A percentile compares a stretch with the other conserved stretches of the same genome.
Conservation (phyloP, 1,140 invertebrate genomes). For the Centruroides sculpturatus region DNA sequence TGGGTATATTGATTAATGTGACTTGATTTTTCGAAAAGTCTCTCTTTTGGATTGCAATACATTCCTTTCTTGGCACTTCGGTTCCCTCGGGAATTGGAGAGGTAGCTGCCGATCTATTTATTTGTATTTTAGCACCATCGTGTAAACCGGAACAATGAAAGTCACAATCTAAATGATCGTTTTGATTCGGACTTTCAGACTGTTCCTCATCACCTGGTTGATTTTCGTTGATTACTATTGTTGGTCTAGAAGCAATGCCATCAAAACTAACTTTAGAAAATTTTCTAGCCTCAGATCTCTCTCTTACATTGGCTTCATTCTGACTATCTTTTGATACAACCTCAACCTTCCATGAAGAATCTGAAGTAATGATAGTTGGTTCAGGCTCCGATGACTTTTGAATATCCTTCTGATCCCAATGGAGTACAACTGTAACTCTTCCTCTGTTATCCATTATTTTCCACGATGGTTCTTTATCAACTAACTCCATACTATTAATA, state of each 20-base stretch:
- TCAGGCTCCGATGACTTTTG: not conserved
- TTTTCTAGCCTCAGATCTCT: too few relatives aligned
- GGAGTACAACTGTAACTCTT: constrained; percentile 76
- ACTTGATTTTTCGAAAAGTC: not conserved
- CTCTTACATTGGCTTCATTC: not conserved
- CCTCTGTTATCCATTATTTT: constrained; percentile 93
- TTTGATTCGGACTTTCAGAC: constrained; percentile 1
- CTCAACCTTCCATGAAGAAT: constrained; percentile 20
- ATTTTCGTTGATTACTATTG: too few relatives aligned
- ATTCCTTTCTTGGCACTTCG: too few relatives aligned
- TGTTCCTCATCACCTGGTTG: too few relatives aligned
- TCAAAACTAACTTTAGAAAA: too few relatives aligned
- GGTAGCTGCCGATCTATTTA: constrained; percentile 40
- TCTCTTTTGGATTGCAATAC: not conserved
- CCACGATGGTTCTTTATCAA: constrained; percentile 88
- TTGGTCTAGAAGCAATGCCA: too few relatives aligned
- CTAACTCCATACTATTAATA: constrained; percentile 76
- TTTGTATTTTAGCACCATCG: constrained; percentile 72
- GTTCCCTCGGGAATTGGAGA: constrained; percentile 13
- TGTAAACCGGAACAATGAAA: constrained; percentile 87
- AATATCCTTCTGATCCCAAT: constrained; percentile 56
- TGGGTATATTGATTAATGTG: too few relatives aligned
- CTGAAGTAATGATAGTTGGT: constrained; percentile 9
- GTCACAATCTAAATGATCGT: constrained; percentile 52
- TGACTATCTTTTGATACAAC: constrained; percentile 6